A percentile compares a stretch with the other conserved stretches of the same genome.
Evolutionary conservation across 2,113 vertebrate species (phyloP).

Genomic region (Xiphophorus maculatus): DNA sequence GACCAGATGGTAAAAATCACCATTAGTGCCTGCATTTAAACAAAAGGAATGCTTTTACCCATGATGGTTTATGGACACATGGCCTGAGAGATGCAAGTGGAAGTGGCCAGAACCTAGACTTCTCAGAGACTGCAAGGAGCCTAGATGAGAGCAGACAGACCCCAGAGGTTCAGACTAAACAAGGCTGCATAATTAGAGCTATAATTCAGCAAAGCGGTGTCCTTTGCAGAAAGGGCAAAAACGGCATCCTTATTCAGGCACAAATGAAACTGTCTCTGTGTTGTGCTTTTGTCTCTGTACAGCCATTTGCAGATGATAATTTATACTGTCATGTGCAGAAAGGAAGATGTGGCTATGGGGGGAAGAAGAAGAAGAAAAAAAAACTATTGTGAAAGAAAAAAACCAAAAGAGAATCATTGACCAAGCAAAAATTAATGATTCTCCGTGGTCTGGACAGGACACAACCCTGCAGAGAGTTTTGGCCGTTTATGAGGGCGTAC

Average conservation of each 20-base stretch:
- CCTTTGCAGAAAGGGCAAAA: slow-evolving; percentile 51
- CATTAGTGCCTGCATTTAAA: slow-evolving; percentile 56
- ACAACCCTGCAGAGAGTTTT: slow-evolving; percentile 19
- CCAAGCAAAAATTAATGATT: background rate
- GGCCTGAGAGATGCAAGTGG: slow-evolving; percentile 45
- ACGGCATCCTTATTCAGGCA: slow-evolving; percentile 31
- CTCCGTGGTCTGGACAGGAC: background rate
- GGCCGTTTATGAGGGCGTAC: slow-evolving; percentile 56
- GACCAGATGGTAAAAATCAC: slow-evolving; percentile 54
- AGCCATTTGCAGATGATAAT: slow-evolving; percentile 17
- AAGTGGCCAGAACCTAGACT: slow-evolving; percentile 38
- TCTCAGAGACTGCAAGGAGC: slow-evolving; percentile 41
- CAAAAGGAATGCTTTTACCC: slow-evolving; percentile 51
- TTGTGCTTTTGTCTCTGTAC: slow-evolving; percentile 25
- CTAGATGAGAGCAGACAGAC: slow-evolving; percentile 67
- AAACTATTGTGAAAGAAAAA: background rate
- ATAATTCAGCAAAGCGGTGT: slow-evolving; percentile 62
- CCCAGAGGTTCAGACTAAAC: slow-evolving; percentile 72
- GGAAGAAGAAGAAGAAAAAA: background rate
- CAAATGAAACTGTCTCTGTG: slow-evolving; percentile 45
- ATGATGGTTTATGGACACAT: slow-evolving; percentile 49
- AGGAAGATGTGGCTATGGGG: background rate
- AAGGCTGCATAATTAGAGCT: slow-evolving; percentile 65
- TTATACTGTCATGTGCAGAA: slow-evolving; percentile 10
- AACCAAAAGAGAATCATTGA: background rate